These are phyloP conservation scores for Lithophane ornitopus DNA, from an alignment of 2,888 invertebrate species.

Conservation along the genomic window DNA sequence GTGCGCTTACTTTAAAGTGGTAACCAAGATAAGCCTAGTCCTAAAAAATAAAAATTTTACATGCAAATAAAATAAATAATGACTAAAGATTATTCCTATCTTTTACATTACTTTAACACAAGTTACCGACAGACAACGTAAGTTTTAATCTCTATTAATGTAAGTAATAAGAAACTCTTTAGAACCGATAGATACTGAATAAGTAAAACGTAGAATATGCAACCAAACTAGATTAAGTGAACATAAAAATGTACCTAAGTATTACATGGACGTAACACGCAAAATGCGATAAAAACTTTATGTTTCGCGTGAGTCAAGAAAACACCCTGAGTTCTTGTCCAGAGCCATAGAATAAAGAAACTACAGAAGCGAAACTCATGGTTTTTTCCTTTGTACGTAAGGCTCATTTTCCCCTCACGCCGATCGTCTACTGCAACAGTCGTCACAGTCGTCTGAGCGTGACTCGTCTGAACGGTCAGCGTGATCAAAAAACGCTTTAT, in stretches of 20 bases:
- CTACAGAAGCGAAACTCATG: background rate
- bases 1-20: too few relatives aligned
- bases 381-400: background rate
- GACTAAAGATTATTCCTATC: background rate
- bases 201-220: conserved; percentile 32
- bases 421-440: too few relatives aligned
- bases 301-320: conserved; percentile 80
- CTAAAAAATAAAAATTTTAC: background rate
- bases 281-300: conserved; percentile 85
- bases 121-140: background rate
- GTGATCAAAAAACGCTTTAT: too few relatives aligned
- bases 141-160: conserved; percentile 12
- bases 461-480: too few relatives aligned
- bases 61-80: background rate
- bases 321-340: conserved; percentile 79
- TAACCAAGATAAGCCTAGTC: background rate
- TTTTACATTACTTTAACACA: background rate
- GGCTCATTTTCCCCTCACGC: too few relatives aligned
- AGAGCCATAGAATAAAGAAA: conserved; percentile 38
- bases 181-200: conserved; percentile 10
- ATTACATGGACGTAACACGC: conserved; percentile 69
- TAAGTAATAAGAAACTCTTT: background rate
- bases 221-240: conserved; percentile 52
- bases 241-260: conserved; percentile 61
- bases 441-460: too few relatives aligned